Evolutionary conservation across 2,113 vertebrate genomes (phyloP).

Genomic region (Aptenodytes patagonicus): DNA sequence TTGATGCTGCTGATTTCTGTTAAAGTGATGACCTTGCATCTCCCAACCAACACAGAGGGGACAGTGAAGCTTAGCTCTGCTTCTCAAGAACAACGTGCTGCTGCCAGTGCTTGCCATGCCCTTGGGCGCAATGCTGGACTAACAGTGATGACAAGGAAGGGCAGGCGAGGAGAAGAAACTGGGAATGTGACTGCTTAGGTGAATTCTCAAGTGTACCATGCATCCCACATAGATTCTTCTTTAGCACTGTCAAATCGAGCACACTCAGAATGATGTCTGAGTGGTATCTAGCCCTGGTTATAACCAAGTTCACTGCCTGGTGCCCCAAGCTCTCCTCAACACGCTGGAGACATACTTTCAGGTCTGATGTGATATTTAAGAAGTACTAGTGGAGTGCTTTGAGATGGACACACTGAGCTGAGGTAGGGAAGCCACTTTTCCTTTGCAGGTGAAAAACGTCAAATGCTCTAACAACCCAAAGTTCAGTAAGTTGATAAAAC

Average conservation of each 20-base stretch:
- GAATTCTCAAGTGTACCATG: neutral
- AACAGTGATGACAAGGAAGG: fast-evolving
- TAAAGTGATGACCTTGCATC: neutral
- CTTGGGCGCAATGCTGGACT: neutral
- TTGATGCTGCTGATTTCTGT: neutral
- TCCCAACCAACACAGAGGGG: neutral
- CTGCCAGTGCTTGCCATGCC: neutral
- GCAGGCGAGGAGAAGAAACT: neutral
- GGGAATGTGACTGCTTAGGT: neutral
- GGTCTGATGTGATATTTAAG: neutral
- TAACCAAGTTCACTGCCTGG: neutral
- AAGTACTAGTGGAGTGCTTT: neutral
- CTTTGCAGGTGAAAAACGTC: neutral
- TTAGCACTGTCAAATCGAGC: neutral
- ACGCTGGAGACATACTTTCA: neutral
- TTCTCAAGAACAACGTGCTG: neutral
- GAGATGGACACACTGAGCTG: neutral
- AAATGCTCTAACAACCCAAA: neutral
- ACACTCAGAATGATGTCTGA: neutral
- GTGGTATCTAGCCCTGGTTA: neutral
- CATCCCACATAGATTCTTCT: neutral
- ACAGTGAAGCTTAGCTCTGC: neutral
- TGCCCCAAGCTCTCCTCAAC: neutral
- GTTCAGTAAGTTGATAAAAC: neutral
- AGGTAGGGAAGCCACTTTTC: neutral